phyloP scores from a whole-genome alignment of 2,113 vertebrate genomes.

The Apteryx mantelli region DNA sequence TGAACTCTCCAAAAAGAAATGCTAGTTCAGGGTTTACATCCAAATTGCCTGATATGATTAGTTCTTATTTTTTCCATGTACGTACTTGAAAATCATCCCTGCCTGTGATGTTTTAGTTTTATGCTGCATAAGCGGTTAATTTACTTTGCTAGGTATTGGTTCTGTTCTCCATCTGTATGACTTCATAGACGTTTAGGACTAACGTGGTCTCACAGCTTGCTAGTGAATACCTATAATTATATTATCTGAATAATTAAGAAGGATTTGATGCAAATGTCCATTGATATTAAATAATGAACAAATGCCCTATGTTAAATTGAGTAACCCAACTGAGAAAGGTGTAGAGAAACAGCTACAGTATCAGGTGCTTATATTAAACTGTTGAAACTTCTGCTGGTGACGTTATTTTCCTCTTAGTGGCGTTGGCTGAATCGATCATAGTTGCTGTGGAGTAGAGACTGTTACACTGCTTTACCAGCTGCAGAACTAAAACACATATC shows the following conservation, averaged over 20 bases:
- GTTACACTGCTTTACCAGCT: neutral
- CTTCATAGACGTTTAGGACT: neutral
- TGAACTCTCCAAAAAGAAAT: neutral
- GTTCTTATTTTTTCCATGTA: neutral
- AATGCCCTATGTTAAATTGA: neutral
- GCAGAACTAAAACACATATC: neutral
- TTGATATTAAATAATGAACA: neutral
- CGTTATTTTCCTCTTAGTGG: neutral
- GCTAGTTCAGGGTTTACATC: neutral
- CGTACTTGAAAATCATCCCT: neutral
- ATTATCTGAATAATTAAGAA: neutral
- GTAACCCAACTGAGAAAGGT: neutral
- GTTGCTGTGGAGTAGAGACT: neutral
- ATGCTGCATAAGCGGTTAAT: neutral
- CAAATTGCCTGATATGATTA: neutral
- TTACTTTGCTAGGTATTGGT: neutral
- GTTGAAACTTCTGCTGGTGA: neutral
- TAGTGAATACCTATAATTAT: neutral
- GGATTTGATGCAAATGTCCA: neutral
- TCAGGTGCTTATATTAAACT: neutral
- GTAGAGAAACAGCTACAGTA: neutral
- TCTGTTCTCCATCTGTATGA: neutral
- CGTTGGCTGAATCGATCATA: neutral
- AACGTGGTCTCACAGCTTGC: neutral
- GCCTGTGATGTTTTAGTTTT: neutral